Evolutionary conservation across 2,797 vertebrate species (phyloP).

Genomic region (Eupleurogrammus muticus): DNA sequence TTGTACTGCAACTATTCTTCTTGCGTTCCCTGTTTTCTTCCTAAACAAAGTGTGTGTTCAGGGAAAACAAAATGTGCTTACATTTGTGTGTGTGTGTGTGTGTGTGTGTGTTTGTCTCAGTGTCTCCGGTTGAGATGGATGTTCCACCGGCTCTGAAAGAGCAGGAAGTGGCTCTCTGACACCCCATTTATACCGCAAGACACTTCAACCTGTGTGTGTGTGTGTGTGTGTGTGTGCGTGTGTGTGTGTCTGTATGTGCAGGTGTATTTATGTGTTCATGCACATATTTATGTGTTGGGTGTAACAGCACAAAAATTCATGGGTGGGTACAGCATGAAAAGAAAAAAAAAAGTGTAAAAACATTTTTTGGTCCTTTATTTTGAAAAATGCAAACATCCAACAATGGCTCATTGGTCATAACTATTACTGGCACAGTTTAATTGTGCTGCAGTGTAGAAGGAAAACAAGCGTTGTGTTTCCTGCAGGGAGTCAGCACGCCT

Average conservation of each 20-base stretch:
- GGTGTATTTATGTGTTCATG: background rate
- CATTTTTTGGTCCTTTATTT: too few relatives aligned
- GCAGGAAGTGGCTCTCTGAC: conserved; percentile 82
- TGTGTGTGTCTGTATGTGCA: background rate
- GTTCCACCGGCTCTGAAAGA: conserved; percentile 75
- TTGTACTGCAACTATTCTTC: background rate
- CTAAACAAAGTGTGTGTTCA: conserved; percentile 4
- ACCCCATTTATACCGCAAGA: conserved; percentile 73
- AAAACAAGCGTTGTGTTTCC: too few relatives aligned
- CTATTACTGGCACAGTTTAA: too few relatives aligned
- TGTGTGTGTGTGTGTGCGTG: conserved; percentile 40
- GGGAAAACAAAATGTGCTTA: conserved; percentile 30
- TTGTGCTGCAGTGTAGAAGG: too few relatives aligned
- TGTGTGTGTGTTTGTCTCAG: conserved; percentile 37
- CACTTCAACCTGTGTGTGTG: conserved; percentile 60
- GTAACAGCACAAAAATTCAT: too few relatives aligned
- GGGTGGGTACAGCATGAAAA: too few relatives aligned
- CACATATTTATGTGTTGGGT: too few relatives aligned
- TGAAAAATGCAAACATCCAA: too few relatives aligned
- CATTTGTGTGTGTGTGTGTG: conserved; percentile 30
- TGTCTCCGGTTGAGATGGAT: conserved; percentile 73
- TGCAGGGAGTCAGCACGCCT: too few relatives aligned
- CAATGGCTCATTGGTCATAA: too few relatives aligned
- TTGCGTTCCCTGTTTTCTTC: background rate
- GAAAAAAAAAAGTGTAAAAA: too few relatives aligned